Percentiles rank a stretch among this genome's conserved stretches.
phyloP scores from a whole-genome alignment of 2,888 invertebrate species.

The Hypomecis atomaria region DNA sequence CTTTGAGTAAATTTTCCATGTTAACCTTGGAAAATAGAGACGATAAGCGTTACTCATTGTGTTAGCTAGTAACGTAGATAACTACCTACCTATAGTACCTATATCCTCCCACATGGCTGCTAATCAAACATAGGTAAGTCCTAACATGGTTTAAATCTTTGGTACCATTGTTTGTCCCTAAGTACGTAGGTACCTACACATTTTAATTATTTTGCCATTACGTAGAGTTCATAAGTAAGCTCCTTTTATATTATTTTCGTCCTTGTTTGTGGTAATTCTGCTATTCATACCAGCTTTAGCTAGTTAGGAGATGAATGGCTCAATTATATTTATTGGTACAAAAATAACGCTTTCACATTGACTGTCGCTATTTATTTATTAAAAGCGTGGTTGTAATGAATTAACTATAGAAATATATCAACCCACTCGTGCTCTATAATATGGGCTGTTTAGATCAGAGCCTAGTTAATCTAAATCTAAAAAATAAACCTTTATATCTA shows the following conservation, averaged over 20 bases:
- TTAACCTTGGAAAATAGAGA: slow-evolving; percentile 59
- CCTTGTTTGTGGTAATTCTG: not conserved
- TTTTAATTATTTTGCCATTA: not conserved
- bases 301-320: not conserved
- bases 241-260: not conserved
- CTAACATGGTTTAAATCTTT: not conserved
- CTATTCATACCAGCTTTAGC: not conserved
- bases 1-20: slow-evolving; percentile 62
- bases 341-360: too few species aligned
- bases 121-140: slow-evolving; percentile 18
- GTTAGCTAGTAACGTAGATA: slow-evolving; percentile 12
- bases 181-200: not conserved
- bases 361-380: too few species aligned
- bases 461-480: not conserved
- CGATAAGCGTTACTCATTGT: slow-evolving; percentile 68
- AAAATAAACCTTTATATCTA: too few species aligned
- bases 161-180: not conserved
- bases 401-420: not conserved
- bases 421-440: not conserved
- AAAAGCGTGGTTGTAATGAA: not conserved
- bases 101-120: slow-evolving; percentile 12
- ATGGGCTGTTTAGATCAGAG: too few species aligned
- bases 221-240: not conserved
- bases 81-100: slow-evolving; percentile 25
- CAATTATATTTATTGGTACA: not conserved